phyloP scores from a whole-genome alignment of 2,888 invertebrate genomes.

The Chaetogeoica ovagalla region DNA sequence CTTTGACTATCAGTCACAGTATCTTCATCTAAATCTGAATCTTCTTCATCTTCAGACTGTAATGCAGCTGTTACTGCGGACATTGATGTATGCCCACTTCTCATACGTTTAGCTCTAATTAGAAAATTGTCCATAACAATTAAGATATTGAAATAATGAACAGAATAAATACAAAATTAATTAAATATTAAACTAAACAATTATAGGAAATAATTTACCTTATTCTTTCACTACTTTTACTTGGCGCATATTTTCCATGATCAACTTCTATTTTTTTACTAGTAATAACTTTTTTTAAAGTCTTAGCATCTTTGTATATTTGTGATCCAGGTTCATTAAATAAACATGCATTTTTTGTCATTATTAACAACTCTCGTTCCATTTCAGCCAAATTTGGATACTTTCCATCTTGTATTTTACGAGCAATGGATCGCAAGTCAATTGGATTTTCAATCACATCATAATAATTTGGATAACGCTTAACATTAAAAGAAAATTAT shows the following conservation, averaged over 20 bases:
- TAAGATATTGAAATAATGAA: not conserved
- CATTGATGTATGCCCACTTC: slow-evolving; percentile 63
- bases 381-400: slow-evolving; percentile 81
- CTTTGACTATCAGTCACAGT: slow-evolving; percentile 71
- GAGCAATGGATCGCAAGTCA: slow-evolving; percentile 89
- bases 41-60: slow-evolving; percentile 68
- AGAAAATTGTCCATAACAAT: not conserved
- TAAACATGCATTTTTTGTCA: slow-evolving; percentile 92
- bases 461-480: slow-evolving; percentile 93
- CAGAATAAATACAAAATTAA: not conserved
- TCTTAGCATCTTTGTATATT: slow-evolving; percentile 93
- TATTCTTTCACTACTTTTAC: slow-evolving; percentile 73
- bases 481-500: slow-evolving; percentile 55
- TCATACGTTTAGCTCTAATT: slow-evolving; percentile 59
- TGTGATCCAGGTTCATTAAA: slow-evolving; percentile 96
- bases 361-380: slow-evolving; percentile 84
- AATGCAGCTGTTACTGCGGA: slow-evolving; percentile 67
- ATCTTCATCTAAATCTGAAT: slow-evolving; percentile 66
- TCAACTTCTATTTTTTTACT: slow-evolving; percentile 74
- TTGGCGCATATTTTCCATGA: slow-evolving; percentile 66
- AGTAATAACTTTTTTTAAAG: slow-evolving; percentile 76
- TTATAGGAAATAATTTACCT: slow-evolving; percentile 60
- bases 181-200: not conserved
- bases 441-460: slow-evolving; percentile 92
- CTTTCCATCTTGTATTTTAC: slow-evolving; percentile 82